These are phyloP conservation scores for Hydrotaea cyrtoneurina DNA, from an alignment of 2,888 invertebrate genomes.

Conservation along the genomic window DNA sequence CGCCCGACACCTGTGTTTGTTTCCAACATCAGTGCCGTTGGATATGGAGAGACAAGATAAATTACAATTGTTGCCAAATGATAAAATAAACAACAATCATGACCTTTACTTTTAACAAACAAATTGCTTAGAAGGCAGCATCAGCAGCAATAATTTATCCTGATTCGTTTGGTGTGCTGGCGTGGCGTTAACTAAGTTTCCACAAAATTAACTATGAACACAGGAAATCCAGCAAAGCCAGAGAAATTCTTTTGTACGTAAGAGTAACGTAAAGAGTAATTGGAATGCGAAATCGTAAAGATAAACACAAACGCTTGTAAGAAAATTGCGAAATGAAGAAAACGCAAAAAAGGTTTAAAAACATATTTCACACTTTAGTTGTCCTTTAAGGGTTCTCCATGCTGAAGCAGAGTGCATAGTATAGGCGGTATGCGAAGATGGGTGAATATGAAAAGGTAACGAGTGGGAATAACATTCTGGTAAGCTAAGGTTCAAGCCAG, in stretches of 20 bases:
- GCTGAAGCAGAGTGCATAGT: too few species aligned
- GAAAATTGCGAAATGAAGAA: background rate
- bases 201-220: background rate
- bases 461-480: too few species aligned
- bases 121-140: background rate
- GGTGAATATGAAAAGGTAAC: too few species aligned
- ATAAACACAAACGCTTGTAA: background rate
- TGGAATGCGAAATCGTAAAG: background rate
- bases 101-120: slow-evolving; percentile 11
- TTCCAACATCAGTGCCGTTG: background rate
- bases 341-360: background rate
- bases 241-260: background rate
- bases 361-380: background rate
- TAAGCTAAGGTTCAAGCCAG: too few species aligned
- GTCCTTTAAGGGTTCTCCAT: too few species aligned
- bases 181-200: background rate
- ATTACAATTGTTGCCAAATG: background rate
- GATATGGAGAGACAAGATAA: background rate
- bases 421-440: too few species aligned
- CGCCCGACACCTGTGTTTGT: background rate
- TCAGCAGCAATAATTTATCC: background rate
- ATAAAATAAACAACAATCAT: slow-evolving; percentile 9
- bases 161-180: background rate
- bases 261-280: background rate
- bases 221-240: background rate